Conservation (phyloP, 2,113 vertebrate species). For the Erinaceus europaeus region DNA sequence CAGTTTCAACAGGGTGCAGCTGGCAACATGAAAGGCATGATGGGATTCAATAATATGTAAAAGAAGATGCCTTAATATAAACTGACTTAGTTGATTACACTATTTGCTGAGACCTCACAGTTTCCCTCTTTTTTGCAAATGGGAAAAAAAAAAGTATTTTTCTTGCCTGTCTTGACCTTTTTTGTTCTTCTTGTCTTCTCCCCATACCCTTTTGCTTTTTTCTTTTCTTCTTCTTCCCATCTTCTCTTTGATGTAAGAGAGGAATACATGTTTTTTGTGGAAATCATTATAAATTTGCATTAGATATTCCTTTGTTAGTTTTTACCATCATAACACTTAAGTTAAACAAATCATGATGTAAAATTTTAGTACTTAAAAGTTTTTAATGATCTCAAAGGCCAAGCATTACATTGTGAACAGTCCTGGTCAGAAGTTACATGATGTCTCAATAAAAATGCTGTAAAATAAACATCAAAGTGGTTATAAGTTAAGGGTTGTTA, state of each 20-base stretch:
- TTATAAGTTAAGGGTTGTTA: conserved; percentile 74
- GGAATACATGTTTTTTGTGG: conserved; percentile 78
- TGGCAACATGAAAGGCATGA: conserved; percentile 99
- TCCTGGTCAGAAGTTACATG: conserved; percentile 80
- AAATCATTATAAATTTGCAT: conserved; percentile 83
- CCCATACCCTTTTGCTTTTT: not conserved
- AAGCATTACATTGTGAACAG: conserved; percentile 85
- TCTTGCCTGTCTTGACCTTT: conserved; percentile 53
- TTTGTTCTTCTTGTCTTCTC: not conserved
- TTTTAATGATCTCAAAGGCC: conserved; percentile 84
- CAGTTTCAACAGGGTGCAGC: conserved; percentile 99
- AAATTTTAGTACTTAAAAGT: conserved; percentile 85
- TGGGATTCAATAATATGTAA: conserved; percentile 99
- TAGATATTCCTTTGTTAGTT: conserved; percentile 76
- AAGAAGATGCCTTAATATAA: conserved; percentile 84
- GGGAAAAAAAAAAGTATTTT: conserved; percentile 59
- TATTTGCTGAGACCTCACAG: conserved; percentile 78
- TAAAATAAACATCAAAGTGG: conserved; percentile 86
- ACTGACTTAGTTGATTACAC: conserved; percentile 77
- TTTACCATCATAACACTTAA: conserved; percentile 76
- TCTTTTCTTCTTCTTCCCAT: not conserved
- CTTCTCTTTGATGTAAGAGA: conserved; percentile 35
- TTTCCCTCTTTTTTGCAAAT: conserved; percentile 80
- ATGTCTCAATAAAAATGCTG: conserved; percentile 82
- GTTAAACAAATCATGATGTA: conserved; percentile 82